Conservation (phyloP, 2,888 invertebrate species). For the Oscheius sp. region DNA sequence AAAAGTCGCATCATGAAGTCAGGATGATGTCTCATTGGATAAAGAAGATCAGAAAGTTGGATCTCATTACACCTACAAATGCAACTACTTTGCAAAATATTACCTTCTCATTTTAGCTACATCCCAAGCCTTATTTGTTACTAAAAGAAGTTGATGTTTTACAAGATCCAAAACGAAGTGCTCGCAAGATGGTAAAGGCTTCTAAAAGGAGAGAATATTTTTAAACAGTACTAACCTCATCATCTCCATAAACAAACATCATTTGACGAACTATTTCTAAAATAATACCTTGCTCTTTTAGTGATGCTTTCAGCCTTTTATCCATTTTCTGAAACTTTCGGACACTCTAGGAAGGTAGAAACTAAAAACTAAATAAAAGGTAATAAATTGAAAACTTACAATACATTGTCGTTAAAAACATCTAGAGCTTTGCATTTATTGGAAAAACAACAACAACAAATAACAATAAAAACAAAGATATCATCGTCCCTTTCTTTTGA, state of each 20-base stretch:
- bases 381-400: too few relatives aligned
- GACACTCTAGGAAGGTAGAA: too few relatives aligned
- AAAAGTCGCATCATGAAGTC: conserved; percentile 5
- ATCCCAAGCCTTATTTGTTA: background rate
- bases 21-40: background rate
- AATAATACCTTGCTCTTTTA: conserved; percentile 7
- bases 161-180: conserved; percentile 10
- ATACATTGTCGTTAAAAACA: too few relatives aligned
- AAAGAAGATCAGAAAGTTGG: conserved; percentile 5
- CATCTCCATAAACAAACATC: conserved; percentile 31
- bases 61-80: background rate
- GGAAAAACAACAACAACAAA: conserved; percentile 17
- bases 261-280: background rate
- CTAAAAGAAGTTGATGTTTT: conserved; percentile 11
- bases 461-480: background rate
- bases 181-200: conserved; percentile 11
- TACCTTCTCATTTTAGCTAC: background rate
- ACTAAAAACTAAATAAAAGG: too few relatives aligned
- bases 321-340: background rate
- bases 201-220: background rate
- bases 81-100: background rate
- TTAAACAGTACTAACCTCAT: conserved; percentile 2
- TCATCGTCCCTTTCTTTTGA: conserved; percentile 27
- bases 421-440: too few relatives aligned
- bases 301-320: background rate